Evolutionary conservation across 2,888 invertebrate species (phyloP), one percentile per base, ranked within the genome.

Genomic region (Phytoseiulus persimilis): DNA sequence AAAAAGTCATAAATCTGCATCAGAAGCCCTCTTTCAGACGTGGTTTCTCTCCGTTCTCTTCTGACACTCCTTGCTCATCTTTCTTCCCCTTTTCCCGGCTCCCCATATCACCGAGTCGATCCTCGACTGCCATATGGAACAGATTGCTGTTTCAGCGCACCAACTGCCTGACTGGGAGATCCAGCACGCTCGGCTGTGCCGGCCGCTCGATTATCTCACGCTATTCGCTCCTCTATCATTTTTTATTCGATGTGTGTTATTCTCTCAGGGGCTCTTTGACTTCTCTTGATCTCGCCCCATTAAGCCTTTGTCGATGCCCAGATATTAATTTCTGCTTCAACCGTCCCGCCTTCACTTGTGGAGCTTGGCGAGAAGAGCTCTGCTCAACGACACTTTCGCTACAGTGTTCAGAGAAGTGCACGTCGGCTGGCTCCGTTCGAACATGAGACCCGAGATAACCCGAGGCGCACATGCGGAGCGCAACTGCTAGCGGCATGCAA

Each of bases 191-290:
- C 65, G 65, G 1, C 23, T 28, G 65, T 28, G 65, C 65, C 65
- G 65, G 5, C 65, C 65, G 18, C 65, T 65, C 65, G 65, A 65
- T 65, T 65, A 65, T 65, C 65, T 65, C 65, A 65, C 65, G 65
- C 65, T 6, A 65, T 65, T 65, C 18, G 65, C 23, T 65, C 65
- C 65, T 65, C 65, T 65, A 65, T 65, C 65, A 65, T 65, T 65
- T 65, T 65, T 65, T 65, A 65, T 65, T 65, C 65, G 65, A 65
- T 65, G 65, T 65, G 65, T 65, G 28, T 65, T 65, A 65, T 65
- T 65, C 65, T 65, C 65, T 65, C 65, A 65, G 65, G 65, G 65
- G 65, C 65, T 65, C 65, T 65, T 65, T 65, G 65, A 65, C 65
- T 65, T 65, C 65, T 65, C 65, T 65, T 23, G 65, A 65, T 65